Base-by-base conservation (phyloP, 2,797 vertebrate species). In the Hafferia zeledoni region DNA sequence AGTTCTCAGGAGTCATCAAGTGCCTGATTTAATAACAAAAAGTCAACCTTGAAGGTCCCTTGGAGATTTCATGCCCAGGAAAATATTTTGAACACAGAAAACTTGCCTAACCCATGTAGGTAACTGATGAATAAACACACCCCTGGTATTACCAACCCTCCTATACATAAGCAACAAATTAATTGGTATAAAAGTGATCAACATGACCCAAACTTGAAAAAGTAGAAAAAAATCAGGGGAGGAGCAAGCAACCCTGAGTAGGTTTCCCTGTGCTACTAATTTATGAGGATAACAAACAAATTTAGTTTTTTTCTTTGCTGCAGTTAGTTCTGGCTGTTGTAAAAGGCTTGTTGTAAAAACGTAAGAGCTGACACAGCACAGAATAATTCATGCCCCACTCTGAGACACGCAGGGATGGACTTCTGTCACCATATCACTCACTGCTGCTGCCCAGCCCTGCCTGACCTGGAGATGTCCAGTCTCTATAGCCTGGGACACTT, bases 371-470 rank as follows among this genome's bases (percentile, higher is more conserved):
- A 5, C n/a, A 31, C 19, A 71, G 68, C 17, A 25, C 5, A 47
- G 61, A 50, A 47, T 0, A 81, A 35, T 11, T 39, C 5, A n/a
- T 9, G 27, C 6, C 68, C 37, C 52, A 41, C 19, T 2, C 19
- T 22, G 23, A 17, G 17, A 30, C 55, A 41, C 25, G 9, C 25
- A 6, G 39, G 43, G 57, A 49, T 47, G 50, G 49, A 35, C 33
- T 80, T 56, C 3, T 47, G 74, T 4, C 59, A 37, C 70, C 2
- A 0, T 0, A 8, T 11, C 41, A 8, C 11, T 30, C 52, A 9
- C 30, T 63, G 75, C 55, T 87, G 3, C 80, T 65, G 41, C 41
- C 68, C 68, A 83, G 10, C 31, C 17, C 67, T 55, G 76, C 50
- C 63, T 37, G 64, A 5, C 79, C 87, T 83, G 75, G 27, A 13